A percentile compares a stretch with the other conserved stretches of the same genome.
Conservation (phyloP, 2,888 invertebrate genomes). For the Caenorhabditis sp. region DNA sequence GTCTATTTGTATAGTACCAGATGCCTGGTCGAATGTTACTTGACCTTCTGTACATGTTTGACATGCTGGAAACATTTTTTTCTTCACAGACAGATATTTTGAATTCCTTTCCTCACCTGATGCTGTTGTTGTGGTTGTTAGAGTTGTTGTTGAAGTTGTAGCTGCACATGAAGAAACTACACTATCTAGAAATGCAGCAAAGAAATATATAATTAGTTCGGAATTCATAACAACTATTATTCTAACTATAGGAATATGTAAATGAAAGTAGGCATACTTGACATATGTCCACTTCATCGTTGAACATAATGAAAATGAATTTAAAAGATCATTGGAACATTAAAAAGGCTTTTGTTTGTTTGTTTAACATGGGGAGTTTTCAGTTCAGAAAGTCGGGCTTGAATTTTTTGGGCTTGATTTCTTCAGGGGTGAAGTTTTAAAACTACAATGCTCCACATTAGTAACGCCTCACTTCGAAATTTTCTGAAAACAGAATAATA, state of each 20-base stretch:
- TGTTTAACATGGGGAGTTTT: too few species aligned
- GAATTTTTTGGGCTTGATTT: too few species aligned
- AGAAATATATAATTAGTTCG: neutral
- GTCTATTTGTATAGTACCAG: conserved; percentile 16
- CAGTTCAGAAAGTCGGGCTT: too few species aligned
- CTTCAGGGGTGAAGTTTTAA: too few species aligned
- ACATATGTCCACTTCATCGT: neutral
- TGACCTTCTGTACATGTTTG: conserved; percentile 29
- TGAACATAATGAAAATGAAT: neutral
- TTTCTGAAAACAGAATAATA: too few species aligned
- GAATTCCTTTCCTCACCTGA: neutral
- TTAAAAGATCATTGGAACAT: neutral
- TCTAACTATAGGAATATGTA: neutral
- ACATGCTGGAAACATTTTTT: conserved; percentile 12
- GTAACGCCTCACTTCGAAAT: too few species aligned
- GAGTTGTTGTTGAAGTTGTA: neutral
- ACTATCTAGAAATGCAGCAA: neutral
- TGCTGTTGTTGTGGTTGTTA: neutral
- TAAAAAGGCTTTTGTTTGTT: too few species aligned
- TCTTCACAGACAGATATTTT: too few species aligned
- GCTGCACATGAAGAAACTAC: neutral
- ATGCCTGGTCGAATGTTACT: conserved; percentile 19
- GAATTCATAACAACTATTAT: neutral
- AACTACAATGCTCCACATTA: too few species aligned
- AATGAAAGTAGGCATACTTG: neutral